These are phyloP conservation scores for Leucoraja ocellata DNA, from an alignment of 2,797 vertebrate genomes.

Conservation along the genomic window DNA sequence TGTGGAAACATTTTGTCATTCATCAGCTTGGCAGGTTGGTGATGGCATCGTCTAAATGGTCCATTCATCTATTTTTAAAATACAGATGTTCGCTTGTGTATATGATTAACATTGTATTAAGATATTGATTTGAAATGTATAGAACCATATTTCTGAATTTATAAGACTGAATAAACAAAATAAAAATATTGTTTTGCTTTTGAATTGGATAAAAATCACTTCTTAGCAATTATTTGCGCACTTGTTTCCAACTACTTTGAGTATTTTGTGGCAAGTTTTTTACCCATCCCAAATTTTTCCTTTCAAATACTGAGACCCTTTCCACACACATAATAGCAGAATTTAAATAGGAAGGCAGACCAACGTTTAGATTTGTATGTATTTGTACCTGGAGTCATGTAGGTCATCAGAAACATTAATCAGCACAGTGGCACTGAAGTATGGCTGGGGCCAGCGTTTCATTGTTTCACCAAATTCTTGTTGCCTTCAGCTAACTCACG, in stretches of 20 bases:
- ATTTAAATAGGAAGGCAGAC: background rate
- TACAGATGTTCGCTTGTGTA: background rate
- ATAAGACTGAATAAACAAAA: slow-evolving; percentile 30
- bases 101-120: slow-evolving; percentile 18
- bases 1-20: background rate
- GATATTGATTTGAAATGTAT: slow-evolving; percentile 21
- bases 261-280: background rate
- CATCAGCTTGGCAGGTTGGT: background rate
- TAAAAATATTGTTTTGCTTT: slow-evolving; percentile 21
- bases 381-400: background rate
- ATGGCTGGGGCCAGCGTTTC: background rate
- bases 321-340: background rate
- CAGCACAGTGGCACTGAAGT: background rate
- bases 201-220: background rate
- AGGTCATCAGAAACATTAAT: too few species aligned
- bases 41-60: background rate
- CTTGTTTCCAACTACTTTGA: background rate
- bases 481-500: background rate
- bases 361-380: background rate
- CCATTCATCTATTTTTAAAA: background rate
- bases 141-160: slow-evolving; percentile 27
- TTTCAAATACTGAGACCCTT: too few species aligned
- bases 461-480: background rate
- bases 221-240: background rate
- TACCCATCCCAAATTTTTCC: background rate